These are phyloP conservation scores for Rhynchonycteris naso DNA, from an alignment of 2,797 vertebrate genomes.

Conservation along the genomic window DNA sequence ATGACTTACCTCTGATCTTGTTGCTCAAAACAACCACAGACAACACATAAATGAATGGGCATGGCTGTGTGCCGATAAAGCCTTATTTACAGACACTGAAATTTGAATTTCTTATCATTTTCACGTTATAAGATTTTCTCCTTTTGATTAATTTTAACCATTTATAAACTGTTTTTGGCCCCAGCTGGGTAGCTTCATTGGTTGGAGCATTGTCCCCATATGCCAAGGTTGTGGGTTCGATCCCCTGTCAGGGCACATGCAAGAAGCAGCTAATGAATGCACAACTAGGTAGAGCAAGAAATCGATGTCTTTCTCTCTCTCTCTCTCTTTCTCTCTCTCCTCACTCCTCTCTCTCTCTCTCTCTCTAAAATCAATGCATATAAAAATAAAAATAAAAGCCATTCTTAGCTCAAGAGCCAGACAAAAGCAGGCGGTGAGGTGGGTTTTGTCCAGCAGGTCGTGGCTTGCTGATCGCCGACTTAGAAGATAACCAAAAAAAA, in stretches of 20 bases:
- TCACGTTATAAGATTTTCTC: background rate
- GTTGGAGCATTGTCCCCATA: too few species aligned
- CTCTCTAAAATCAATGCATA: too few species aligned
- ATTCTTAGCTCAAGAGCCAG: conserved; percentile 41
- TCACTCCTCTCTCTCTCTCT: too few species aligned
- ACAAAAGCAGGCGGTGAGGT: background rate
- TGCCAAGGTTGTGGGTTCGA: too few species aligned
- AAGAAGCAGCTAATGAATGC: too few species aligned
- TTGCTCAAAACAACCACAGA: background rate
- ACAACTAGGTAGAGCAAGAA: too few species aligned
- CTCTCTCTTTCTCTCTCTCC: too few species aligned
- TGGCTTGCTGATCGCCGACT: background rate
- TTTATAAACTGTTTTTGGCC: conserved; percentile 23
- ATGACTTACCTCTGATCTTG: background rate
- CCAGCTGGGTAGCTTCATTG: too few species aligned
- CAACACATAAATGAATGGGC: background rate
- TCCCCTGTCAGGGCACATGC: too few species aligned
- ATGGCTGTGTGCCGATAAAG: background rate
- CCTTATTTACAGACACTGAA: background rate
- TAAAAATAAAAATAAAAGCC: background rate
- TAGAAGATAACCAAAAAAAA: background rate
- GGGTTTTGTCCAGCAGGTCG: background rate
- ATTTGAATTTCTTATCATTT: conserved; percentile 12
- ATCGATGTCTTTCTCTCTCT: too few species aligned
- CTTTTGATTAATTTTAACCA: background rate